Conservation (phyloP, 2,888 invertebrate species). For the Bugula neritina region DNA sequence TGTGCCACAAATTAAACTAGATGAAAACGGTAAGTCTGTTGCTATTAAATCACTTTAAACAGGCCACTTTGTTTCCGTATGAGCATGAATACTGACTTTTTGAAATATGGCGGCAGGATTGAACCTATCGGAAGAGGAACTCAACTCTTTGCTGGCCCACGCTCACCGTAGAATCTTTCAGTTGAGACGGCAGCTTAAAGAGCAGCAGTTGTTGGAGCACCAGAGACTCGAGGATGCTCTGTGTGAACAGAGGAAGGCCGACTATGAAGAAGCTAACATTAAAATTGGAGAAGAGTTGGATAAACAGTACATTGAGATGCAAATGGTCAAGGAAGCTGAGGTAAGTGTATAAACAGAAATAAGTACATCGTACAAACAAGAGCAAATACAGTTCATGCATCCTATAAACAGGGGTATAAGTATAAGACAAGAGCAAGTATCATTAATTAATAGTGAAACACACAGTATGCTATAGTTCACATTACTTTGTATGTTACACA, state of each 20-base stretch:
- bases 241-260: conserved; percentile 60
- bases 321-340: conserved; percentile 64
- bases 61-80: no score
- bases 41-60: no score
- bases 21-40: conserved; percentile 59
- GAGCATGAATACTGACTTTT: no score
- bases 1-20: conserved; percentile 67
- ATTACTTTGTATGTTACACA: no score
- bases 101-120: no score
- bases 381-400: no score
- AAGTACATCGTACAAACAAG: no score
- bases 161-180: conserved; percentile 71
- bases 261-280: conserved; percentile 57
- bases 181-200: conserved; percentile 70
- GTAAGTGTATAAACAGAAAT: conserved; percentile 36
- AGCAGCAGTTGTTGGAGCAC: conserved; percentile 57
- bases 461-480: no score
- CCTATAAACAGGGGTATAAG: no score
- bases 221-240: conserved; percentile 63
- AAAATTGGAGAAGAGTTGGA: conserved; percentile 65
- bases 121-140: conserved; percentile 62
- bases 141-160: conserved; percentile 73
- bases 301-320: conserved; percentile 63
- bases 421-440: no score
- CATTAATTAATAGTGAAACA: no score